These are phyloP conservation scores for Cynaeus angustus DNA, from an alignment of 2,888 invertebrate species.

Conservation along the genomic window DNA sequence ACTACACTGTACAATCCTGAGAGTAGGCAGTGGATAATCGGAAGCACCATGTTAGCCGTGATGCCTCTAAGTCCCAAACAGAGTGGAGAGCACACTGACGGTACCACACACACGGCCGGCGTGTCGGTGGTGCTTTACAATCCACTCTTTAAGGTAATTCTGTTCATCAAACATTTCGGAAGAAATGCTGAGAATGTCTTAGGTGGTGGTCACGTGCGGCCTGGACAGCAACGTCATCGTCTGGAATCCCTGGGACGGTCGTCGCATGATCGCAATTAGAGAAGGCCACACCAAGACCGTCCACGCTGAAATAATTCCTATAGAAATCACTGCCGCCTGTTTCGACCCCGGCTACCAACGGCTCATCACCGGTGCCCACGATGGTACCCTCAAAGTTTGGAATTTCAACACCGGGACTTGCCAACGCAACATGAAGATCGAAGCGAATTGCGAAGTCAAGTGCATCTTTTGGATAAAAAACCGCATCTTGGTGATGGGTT, in stretches of 20 bases:
- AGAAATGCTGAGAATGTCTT: background rate
- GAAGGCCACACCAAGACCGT: slow-evolving; percentile 81
- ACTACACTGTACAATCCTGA: slow-evolving; percentile 76
- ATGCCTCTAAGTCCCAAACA: slow-evolving; percentile 79
- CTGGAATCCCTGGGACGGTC: slow-evolving; percentile 86
- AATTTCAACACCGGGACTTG: slow-evolving; percentile 88
- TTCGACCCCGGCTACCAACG: slow-evolving; percentile 85
- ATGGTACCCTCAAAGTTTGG: slow-evolving; percentile 88
- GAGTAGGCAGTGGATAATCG: slow-evolving; percentile 80
- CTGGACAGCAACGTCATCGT: slow-evolving; percentile 87
- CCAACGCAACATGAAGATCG: slow-evolving; percentile 76
- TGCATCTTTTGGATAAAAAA: slow-evolving; percentile 72
- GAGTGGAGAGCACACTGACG: slow-evolving; percentile 81
- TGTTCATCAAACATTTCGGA: too few relatives aligned
- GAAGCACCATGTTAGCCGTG: slow-evolving; percentile 78
- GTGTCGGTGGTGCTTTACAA: slow-evolving; percentile 86
- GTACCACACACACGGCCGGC: slow-evolving; percentile 75
- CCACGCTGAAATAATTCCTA: slow-evolving; percentile 79
- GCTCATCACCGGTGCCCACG: slow-evolving; percentile 84
- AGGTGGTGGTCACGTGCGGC: slow-evolving; percentile 84
- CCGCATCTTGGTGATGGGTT: slow-evolving; percentile 85
- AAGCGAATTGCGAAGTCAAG: slow-evolving; percentile 72
- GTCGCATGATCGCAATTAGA: slow-evolving; percentile 79
- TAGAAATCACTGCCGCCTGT: slow-evolving; percentile 85
- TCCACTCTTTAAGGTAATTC: slow-evolving; percentile 75